These are phyloP conservation scores for Hemibagrus wyckioides DNA, from an alignment of 2,113 vertebrate genomes.

Conservation along the genomic window DNA sequence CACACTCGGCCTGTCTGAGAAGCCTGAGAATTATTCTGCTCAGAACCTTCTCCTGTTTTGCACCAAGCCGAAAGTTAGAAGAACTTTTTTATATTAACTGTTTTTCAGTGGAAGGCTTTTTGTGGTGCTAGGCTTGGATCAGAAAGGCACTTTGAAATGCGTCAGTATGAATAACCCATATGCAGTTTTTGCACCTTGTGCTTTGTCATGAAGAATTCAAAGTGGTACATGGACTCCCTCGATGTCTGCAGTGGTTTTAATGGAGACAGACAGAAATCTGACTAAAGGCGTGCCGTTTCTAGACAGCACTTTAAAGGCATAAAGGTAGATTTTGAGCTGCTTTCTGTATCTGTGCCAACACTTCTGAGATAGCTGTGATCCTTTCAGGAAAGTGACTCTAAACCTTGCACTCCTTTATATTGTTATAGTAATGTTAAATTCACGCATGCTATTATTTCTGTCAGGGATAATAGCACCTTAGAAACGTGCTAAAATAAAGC, in stretches of 20 bases:
- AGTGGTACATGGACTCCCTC: slow-evolving; percentile 15
- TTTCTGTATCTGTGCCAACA: slow-evolving; percentile 30
- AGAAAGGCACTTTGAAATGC: slow-evolving; percentile 36
- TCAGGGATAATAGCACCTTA: slow-evolving; percentile 27
- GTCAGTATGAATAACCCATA: slow-evolving; percentile 50
- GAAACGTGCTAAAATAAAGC: slow-evolving; percentile 24
- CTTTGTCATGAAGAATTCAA: slow-evolving; percentile 52
- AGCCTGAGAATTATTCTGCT: slow-evolving; percentile 1
- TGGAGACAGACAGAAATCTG: slow-evolving; percentile 48
- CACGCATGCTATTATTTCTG: slow-evolving; percentile 29
- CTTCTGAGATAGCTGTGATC: slow-evolving; percentile 30
- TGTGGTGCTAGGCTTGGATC: slow-evolving; percentile 6
- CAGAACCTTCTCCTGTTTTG: not conserved
- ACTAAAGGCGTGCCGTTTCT: slow-evolving; percentile 40
- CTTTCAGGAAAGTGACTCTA: slow-evolving; percentile 23
- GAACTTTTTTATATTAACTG: slow-evolving; percentile 22
- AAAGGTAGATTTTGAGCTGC: slow-evolving; percentile 16
- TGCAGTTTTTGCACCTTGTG: slow-evolving; percentile 49
- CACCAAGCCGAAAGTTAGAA: slow-evolving; percentile 13
- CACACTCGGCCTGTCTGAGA: slow-evolving; percentile 1
- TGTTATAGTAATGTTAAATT: slow-evolving; percentile 30
- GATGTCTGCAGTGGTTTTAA: slow-evolving; percentile 49
- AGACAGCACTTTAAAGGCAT: slow-evolving; percentile 37
- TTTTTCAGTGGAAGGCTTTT: slow-evolving; percentile 17
- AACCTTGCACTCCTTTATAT: not conserved